Evolutionary conservation across 2,797 vertebrate species (phyloP), one percentile per base, ranked within the genome.

Genomic region (Iguana delicatissima): DNA sequence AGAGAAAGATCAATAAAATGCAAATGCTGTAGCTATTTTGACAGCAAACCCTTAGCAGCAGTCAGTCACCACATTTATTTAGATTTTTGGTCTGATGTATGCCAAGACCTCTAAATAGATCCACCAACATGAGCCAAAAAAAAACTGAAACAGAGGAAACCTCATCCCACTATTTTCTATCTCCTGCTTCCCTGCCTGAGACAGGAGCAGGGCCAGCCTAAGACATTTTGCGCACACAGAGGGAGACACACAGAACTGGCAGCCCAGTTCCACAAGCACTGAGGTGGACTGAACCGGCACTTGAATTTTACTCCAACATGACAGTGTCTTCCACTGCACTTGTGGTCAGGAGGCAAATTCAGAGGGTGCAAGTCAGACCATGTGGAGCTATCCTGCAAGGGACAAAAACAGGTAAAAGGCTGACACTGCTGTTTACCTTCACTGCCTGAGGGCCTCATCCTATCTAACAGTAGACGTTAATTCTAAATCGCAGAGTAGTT

Each of bases 41-140:
- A 38, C 10, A 57, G 88, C 89, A 46, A 91, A 91, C 50, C 89
- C 1, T 57, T 7, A 91, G 90, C 89, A 91, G 46, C 13, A 77
- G 10, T 88, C n/a, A 46, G 6, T 12, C 57, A 80, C 18, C 50
- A 85, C n/a, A 42, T 76, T 62, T 74, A 83, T 83, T 83, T 77
- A 16, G 38, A 14, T 55, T 52, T 87, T 22, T 14, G 10, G 69
- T 1, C 4, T 35, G 18, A 8, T 62, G 55, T 12, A 1, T 76
- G 29, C 69, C 62, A 87, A 84, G 46, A 16, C 6, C 22, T 87
- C 20, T 46, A 13, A 88, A 79, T 79, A 79, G 77, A 79, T 46
- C 42, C 26, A 59, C 13, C 59, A 55, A 52, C 73, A 52, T 2
- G 42, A 77, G 7, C 24, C 32, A 18, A 74, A 50, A 77, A 62